These are phyloP conservation scores for Callocephalon fimbriatum DNA, from an alignment of 2,113 vertebrate genomes.

Conservation along the genomic window DNA sequence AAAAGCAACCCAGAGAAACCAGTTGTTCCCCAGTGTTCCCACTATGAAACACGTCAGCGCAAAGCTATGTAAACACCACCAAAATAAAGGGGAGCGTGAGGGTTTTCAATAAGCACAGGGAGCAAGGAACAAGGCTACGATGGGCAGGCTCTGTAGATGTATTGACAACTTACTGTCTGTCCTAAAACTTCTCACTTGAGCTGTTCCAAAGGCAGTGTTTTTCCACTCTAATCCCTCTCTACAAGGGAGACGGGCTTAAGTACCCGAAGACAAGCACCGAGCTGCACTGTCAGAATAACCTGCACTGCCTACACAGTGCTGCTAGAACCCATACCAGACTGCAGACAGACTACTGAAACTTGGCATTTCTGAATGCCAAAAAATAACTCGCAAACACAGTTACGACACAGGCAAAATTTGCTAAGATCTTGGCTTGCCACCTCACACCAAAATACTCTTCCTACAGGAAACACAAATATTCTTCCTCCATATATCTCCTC, in stretches of 20 bases:
- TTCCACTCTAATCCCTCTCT: background rate
- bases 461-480: background rate
- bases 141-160: background rate
- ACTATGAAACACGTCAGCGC: accelerated
- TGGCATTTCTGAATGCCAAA: background rate
- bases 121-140: accelerated
- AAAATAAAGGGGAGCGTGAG: background rate
- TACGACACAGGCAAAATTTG: background rate
- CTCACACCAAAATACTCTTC: background rate
- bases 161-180: background rate
- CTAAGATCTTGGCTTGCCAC: background rate
- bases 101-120: accelerated
- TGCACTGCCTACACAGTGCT: background rate
- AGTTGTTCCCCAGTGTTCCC: background rate
- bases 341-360: background rate
- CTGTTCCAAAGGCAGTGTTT: background rate
- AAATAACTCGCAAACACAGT: background rate
- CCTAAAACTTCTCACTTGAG: background rate
- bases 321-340: background rate
- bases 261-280: background rate
- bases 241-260: background rate
- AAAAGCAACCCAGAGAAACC: background rate
- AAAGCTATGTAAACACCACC: background rate
- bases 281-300: background rate
- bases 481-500: background rate